Percentiles rank a stretch among this genome's conserved stretches.
Evolutionary conservation across 2,888 invertebrate species (phyloP).

Genomic region (Pollenia griseotomentosa): DNA sequence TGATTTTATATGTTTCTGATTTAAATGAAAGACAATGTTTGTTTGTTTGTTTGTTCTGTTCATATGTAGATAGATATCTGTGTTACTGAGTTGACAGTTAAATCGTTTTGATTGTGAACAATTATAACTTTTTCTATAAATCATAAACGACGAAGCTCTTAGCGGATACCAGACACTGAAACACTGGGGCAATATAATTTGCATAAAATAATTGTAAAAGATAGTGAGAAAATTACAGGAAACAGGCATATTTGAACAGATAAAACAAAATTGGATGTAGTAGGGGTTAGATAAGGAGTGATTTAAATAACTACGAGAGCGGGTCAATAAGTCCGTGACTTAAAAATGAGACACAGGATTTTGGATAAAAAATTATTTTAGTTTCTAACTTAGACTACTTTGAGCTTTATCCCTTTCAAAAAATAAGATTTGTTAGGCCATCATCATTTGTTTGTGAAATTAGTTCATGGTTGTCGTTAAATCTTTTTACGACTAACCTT

Average conservation of each 20-base stretch:
- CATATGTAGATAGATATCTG: conserved; percentile 61
- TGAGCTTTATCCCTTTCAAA: too few species aligned
- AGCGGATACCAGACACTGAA: background rate
- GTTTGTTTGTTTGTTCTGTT: background rate
- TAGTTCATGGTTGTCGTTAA: too few species aligned
- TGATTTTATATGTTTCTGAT: conserved; percentile 63
- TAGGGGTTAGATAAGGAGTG: too few species aligned
- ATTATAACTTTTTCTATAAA: conserved; percentile 50
- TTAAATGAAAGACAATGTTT: conserved; percentile 30
- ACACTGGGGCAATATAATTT: background rate
- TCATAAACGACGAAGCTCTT: background rate
- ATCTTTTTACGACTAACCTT: too few species aligned
- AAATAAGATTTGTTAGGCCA: too few species aligned
- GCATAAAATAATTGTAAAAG: background rate
- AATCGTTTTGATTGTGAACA: conserved; percentile 63
- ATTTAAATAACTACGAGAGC: too few species aligned
- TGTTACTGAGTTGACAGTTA: conserved; percentile 58
- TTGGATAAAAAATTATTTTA: too few species aligned
- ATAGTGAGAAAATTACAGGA: background rate
- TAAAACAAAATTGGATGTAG: background rate
- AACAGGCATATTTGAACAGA: background rate
- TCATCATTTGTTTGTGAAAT: too few species aligned
- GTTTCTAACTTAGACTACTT: too few species aligned
- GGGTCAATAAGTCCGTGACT: too few species aligned
- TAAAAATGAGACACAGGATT: too few species aligned